Base-by-base conservation (phyloP, 2,113 vertebrate genomes). In the Pseudorectes ferrugineus region DNA sequence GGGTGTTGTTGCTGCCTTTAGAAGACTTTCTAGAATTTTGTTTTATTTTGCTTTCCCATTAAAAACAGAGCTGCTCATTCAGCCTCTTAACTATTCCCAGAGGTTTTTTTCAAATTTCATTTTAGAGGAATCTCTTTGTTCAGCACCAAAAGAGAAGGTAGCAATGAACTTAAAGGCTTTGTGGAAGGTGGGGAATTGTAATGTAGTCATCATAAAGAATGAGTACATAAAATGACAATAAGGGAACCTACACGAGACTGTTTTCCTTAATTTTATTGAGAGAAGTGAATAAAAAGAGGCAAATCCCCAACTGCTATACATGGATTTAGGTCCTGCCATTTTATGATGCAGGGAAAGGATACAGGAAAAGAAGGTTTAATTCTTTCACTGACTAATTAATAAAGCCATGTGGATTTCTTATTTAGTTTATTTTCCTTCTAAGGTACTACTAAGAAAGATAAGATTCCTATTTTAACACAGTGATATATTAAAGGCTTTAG, bases 391-490 rank as follows among this genome's bases (percentile, higher is more conserved):
- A 20, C 42, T 70, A 65, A 63, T 75, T 78, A 68, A 61, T 67
- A 75, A 79, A 72, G 12, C 49, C 36, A 58, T 8, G 19, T 38
- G 25, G 13, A 25, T 76, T 90, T 86, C 62, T 75, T 46, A 49
- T 15, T 76, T 49, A 61, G 35, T 58, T 74, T 73, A 40, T 6
- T 93, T 90, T 85, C 67, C 33, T 88, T 38, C 33, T 79, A 73
- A 90, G 51, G 49, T 73, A 54, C 19, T 57, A 63, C 19, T 26
- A 72, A 28, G 61, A 88, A 59, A 82, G 46, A 65, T 54, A 63
- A 71, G 75, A 82, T 89, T 52, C 46, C 23, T 88, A 0, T 68
- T 95, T 92, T 89, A 85, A 31, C 55, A 91, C 40, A 66, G 26
- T 63, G 72, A 25, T 74, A 40, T 73, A 25, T 84, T 58, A 74